Base-by-base conservation (phyloP, 2,797 vertebrate genomes). In the Eurystomus glaucurus region DNA sequence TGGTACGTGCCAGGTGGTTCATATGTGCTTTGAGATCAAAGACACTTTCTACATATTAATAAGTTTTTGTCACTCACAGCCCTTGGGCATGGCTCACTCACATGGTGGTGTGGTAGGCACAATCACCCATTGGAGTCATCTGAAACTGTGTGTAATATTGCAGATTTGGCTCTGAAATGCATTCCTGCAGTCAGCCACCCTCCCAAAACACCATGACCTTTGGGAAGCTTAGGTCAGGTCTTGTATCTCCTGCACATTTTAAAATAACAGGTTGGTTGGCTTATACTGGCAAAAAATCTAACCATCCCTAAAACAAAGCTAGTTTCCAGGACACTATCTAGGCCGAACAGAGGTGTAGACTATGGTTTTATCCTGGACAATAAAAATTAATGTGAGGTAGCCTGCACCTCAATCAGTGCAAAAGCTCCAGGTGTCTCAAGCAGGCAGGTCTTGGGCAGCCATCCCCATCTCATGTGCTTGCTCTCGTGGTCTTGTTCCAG, bases 401-500 rank as follows among this genome's bases (percentile, higher is more conserved):
- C 20, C 23, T 68, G 29, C 11, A 35, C 31, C 45, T 79, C 75
- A 57, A 10, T 21, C 31, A 7, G 41, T 43, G 41, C 41, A 43
- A 74, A 65, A 91, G 41, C 66, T 46, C 20, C 54, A 15, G 60
- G 13, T 45, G 52, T 33, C 37, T 64, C 51, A 23, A 2, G 45
- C 39, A 25, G 35, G 22, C 28, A 45, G 29, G 6, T 51, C 33
- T 61, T 1, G 7, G 54, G 72, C 48, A 81, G 75, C 62, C 19
- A 1, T 33, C 52, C 66, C 71, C 22, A 2, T 68, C 94, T 98
- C 85, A 98, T 10, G 1, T 26, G 33, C 92, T 62, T 80, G 94
- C 29, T 97, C 48, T 96, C 14, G 0, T 97, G 93, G 52, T 98
- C 88, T 97, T 64, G 1, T 98, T 97, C 39, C 95, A 99, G 99